These are phyloP conservation scores for Pandemis heparana DNA, from an alignment of 2,888 invertebrate species.

Conservation along the genomic window DNA sequence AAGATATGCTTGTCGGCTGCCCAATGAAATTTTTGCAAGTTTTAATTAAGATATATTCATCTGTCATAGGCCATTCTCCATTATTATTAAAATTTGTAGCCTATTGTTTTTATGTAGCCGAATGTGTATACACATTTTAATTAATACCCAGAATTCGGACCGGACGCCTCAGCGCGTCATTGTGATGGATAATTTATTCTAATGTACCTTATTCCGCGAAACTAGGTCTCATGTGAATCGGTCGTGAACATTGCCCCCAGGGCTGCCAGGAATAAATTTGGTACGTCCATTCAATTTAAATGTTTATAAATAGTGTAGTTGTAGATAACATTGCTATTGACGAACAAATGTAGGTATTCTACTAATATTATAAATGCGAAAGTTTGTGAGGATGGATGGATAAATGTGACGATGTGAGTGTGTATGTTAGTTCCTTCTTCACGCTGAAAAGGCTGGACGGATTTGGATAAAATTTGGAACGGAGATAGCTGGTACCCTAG, in stretches of 20 bases:
- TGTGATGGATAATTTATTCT: constrained; percentile 64
- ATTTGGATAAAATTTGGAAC: no score
- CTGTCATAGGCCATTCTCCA: background rate
- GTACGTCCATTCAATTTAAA: background rate
- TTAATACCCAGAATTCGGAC: constrained; percentile 44
- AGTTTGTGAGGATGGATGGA: no score
- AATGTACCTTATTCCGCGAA: constrained; percentile 59
- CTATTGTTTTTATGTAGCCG: constrained; percentile 27
- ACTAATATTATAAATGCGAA: no score
- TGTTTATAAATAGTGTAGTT: background rate
- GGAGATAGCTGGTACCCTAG: no score
- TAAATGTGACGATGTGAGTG: no score
- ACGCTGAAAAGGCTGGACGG: no score
- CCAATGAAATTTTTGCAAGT: constrained; percentile 61
- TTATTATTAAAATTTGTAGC: constrained; percentile 21
- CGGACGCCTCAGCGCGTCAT: constrained; percentile 63
- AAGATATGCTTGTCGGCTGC: constrained; percentile 71
- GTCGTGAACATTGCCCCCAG: constrained; percentile 20
- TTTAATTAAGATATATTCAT: constrained; percentile 63
- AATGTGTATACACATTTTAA: constrained; percentile 39
- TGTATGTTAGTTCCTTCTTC: no score
- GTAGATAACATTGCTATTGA: background rate
- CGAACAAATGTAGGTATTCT: background rate
- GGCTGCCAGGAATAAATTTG: constrained; percentile 12
- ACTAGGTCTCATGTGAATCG: constrained; percentile 37